Base-by-base conservation (phyloP, 2,797 vertebrate species). In the Halcyon chelicuti region DNA sequence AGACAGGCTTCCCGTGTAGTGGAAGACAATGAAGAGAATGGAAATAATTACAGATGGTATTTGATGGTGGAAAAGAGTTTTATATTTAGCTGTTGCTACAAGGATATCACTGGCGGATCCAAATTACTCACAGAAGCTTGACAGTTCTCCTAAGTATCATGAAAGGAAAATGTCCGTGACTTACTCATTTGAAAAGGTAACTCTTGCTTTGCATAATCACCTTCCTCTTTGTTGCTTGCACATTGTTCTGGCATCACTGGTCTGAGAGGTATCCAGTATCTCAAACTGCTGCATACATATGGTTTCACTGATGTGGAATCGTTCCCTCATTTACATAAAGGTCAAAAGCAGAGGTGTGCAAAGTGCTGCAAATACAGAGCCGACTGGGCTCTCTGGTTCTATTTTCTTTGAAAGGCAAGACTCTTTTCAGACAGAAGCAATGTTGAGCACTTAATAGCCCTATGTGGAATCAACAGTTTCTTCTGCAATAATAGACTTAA, bases 181-280 rank as follows among this genome's bases (percentile, higher is more conserved):
- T 74, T 81, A 54, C 29, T 93, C 90, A 17, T 93, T 78, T 78
- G 55, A 93, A 80, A 78, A 83, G 40, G 66, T 82, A 91, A 84
- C 19, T 78, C 65, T 82, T 82, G 55, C n/a, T 92, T 86, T 83
- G 58, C 90, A 91, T 86, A 90, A 91, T 92, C 52, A 85, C 71
- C 51, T 76, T 61, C 66, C 81, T 78, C 71, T 96, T 85, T 82
- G 52, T 67, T 82, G 55, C 49, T 42, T n/a, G 73, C 58, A 57
- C 71, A 31, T 87, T 94, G 81, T 62, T 90, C 92, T 82, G 92
- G 66, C 31, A 55, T 78, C 71, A 55, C 40, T 83, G 85, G 55
- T 57, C 90, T 10, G 26, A 86, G 65, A 73, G 55, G 58, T 39
- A 88, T 52, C 63, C 55, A 63, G 13, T 88, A 85, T 61, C 85